A percentile compares a stretch with the other conserved stretches of the same genome.
These are phyloP conservation scores for Pseudomugil gertrudae DNA, from an alignment of 2,797 vertebrate species.

Conservation along the genomic window DNA sequence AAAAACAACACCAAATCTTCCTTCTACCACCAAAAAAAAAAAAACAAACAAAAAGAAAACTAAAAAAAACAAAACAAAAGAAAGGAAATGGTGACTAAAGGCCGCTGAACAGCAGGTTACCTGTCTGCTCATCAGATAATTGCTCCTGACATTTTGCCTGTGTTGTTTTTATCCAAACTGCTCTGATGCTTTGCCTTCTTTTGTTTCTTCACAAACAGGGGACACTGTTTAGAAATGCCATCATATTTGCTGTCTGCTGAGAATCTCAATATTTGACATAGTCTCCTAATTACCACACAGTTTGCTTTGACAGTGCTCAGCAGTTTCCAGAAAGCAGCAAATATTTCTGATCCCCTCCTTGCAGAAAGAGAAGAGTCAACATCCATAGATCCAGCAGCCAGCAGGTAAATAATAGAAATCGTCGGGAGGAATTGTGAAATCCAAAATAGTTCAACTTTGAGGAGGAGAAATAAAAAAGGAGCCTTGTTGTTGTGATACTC, in stretches of 20 bases:
- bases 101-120: constrained; percentile 81
- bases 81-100: constrained; percentile 74
- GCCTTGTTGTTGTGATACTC: not conserved
- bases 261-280: constrained; percentile 62
- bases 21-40: constrained; percentile 41
- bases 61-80: no score
- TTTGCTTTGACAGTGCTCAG: constrained; percentile 62
- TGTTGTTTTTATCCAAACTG: constrained; percentile 76
- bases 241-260: constrained; percentile 57
- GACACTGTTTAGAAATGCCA: constrained; percentile 74
- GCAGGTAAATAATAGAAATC: constrained; percentile 16
- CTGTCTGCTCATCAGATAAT: constrained; percentile 77
- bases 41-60: no score
- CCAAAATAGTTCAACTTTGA: constrained; percentile 31
- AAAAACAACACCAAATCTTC: no score
- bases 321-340: constrained; percentile 51
- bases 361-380: constrained; percentile 28
- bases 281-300: constrained; percentile 67
- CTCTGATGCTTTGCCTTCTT: constrained; percentile 72
- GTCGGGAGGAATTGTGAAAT: constrained; percentile 24
- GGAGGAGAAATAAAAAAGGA: not conserved
- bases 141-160: constrained; percentile 83
- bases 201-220: constrained; percentile 66
- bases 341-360: constrained; percentile 44
- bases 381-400: constrained; percentile 24